Percentiles rank a stretch among this genome's conserved stretches.
Conservation (phyloP, 1,140 invertebrate species). For the Bicyclus anynana region DNA sequence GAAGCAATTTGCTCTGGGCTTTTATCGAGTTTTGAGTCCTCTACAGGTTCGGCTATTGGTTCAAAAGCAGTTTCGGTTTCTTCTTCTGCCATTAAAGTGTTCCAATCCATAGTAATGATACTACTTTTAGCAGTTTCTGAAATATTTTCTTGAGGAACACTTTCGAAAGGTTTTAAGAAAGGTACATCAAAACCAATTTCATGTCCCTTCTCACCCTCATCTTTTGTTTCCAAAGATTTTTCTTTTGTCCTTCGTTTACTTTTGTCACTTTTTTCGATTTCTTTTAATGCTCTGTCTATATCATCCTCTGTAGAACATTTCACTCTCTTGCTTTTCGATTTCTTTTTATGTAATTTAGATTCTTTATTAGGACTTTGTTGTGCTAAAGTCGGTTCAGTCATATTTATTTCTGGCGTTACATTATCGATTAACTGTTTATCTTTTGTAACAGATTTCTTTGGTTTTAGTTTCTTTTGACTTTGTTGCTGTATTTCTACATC, state of each 20-base stretch:
- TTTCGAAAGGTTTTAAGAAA: background rate
- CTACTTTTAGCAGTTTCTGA: constrained; percentile 14
- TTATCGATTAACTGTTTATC: constrained; percentile 3
- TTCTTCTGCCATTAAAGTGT: constrained; percentile 62
- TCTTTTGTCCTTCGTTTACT: constrained; percentile 12
- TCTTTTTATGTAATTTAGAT: constrained; percentile 9
- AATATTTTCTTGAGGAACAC: background rate
- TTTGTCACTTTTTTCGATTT: constrained; percentile 15
- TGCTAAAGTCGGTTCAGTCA: background rate
- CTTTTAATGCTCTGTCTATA: constrained; percentile 76
- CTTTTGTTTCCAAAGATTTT: constrained; percentile 3
- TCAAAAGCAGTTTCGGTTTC: constrained; percentile 41
- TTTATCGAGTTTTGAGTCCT: constrained; percentile 17
- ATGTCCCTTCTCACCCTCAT: background rate
- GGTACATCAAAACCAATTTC: background rate
- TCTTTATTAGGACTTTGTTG: constrained; percentile 3
- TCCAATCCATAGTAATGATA: constrained; percentile 59
- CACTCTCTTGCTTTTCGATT: constrained; percentile 62
- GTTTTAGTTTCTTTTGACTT: constrained; percentile 20
- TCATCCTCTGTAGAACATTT: constrained; percentile 75
- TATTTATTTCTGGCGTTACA: background rate
- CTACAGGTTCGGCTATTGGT: constrained; percentile 28
- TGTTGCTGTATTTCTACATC: background rate
- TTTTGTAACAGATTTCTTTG: constrained; percentile 10
- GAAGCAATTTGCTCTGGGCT: constrained; percentile 39